phyloP scores from a whole-genome alignment of 2,797 vertebrate genomes.

The Ciconia nigra region DNA sequence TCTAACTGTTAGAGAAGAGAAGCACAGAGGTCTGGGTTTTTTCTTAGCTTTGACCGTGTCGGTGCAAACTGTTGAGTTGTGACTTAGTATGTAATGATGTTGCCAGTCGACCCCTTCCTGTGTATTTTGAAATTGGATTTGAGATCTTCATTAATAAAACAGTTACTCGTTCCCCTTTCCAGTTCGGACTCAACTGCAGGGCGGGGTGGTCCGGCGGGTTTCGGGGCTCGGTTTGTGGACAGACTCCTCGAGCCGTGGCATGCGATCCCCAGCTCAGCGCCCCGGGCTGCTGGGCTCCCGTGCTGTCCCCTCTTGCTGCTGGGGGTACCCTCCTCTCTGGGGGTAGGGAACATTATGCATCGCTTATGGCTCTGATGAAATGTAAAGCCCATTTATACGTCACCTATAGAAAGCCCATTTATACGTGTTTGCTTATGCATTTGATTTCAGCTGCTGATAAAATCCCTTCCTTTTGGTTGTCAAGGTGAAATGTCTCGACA shows the following conservation, averaged over 20 bases:
- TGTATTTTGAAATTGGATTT: background rate
- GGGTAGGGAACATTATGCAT: background rate
- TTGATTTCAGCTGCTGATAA: background rate
- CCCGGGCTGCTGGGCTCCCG: background rate
- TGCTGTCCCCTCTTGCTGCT: background rate
- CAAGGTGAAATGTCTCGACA: background rate
- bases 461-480: background rate
- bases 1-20: background rate
- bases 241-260: background rate
- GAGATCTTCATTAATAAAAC: background rate
- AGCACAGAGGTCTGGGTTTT: background rate
- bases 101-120: background rate
- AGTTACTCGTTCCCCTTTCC: background rate
- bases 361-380: background rate
- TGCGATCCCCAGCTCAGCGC: background rate
- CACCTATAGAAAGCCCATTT: background rate
- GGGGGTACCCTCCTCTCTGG: background rate
- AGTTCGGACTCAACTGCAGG: background rate
- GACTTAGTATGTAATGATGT: background rate
- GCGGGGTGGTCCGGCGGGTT: background rate
- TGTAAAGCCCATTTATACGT: background rate
- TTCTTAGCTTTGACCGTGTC: background rate
- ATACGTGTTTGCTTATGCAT: background rate
- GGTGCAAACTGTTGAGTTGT: background rate
- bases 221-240: fast-evolving